Evolutionary conservation across 2,888 invertebrate genomes (phyloP), one percentile per base, ranked within the genome.

Genomic region (Noctua pronuba): DNA sequence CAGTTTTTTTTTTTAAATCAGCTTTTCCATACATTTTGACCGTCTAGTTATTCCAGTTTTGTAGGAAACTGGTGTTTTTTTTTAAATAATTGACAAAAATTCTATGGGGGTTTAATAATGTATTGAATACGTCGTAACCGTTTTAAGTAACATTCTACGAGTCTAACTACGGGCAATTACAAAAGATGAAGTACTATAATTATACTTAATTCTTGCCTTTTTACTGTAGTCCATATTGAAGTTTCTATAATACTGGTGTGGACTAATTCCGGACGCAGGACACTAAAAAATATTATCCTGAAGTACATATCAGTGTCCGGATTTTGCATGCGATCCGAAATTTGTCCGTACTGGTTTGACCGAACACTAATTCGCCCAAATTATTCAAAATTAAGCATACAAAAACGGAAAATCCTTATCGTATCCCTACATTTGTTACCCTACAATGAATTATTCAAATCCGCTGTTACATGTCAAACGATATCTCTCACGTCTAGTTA

Each of bases 381-480:
- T 18, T 0, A 13, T 44, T 77, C 28, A 11, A 31, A 75, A 76
- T 77, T 70, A 70, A 11, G 16, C 38, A 16, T 1, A 49, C 55
- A 8, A n/a, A n/a, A 21, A 31, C 13, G 31, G 24, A 28, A 70
- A 3, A 8, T 64, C 55, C 41, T 41, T 77, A 70, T 80, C 77
- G 4, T 31, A 31, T n/a, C 38, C 65, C 49, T 46, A 49, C 77
- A 72, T 83, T 71, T 77, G 55, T 64, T 64, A n/a, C 28, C 49
- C 21, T 58, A 66, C 31, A 81, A 81, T 83, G 83, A 83, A 83
- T 81, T 83, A 81, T 81, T 81, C 83, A 83, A 35, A 64, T n/a
- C 78, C 35, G 16, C 18, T 28, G 46, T 70, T 18, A 77, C 28
- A 77, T 21, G 24, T 64, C 77, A 67, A 67, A 75, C 21, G 35